Evolutionary conservation across 2,888 invertebrate species (phyloP).

Genomic region (Mactromeris polynyma): DNA sequence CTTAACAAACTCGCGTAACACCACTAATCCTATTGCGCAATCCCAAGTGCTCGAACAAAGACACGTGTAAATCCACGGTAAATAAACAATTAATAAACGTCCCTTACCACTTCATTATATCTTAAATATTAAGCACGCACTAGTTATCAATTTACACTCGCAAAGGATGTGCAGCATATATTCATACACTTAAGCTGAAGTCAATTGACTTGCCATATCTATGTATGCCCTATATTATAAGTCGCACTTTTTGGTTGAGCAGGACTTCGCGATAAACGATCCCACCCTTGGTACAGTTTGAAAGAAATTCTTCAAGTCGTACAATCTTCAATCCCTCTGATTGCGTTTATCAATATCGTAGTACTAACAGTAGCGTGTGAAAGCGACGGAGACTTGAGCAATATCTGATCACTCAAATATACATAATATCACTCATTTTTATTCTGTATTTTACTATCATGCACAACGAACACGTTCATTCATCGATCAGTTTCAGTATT

Average conservation of each 20-base stretch:
- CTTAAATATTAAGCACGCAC: background rate
- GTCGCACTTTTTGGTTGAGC: constrained; percentile 32
- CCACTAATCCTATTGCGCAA: background rate
- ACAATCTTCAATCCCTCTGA: background rate
- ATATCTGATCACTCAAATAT: background rate
- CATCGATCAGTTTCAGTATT: background rate
- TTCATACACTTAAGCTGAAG: background rate
- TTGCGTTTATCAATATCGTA: constrained; percentile 34
- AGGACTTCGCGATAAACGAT: background rate
- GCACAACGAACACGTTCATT: background rate
- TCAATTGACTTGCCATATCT: constrained; percentile 25
- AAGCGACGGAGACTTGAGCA: background rate
- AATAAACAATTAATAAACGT: background rate
- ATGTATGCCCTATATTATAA: constrained; percentile 28
- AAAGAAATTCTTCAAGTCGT: background rate
- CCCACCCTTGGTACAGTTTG: background rate
- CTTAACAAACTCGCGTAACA: background rate
- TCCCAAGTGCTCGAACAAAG: background rate
- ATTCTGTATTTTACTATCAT: background rate
- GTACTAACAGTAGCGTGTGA: background rate
- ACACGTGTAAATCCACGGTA: background rate
- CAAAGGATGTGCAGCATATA: background rate
- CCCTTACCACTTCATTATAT: background rate
- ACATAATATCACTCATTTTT: background rate
- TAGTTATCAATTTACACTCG: background rate